Evolutionary conservation across 2,888 invertebrate species (phyloP).

Genomic region (Chalcosyrphus nemorum): DNA sequence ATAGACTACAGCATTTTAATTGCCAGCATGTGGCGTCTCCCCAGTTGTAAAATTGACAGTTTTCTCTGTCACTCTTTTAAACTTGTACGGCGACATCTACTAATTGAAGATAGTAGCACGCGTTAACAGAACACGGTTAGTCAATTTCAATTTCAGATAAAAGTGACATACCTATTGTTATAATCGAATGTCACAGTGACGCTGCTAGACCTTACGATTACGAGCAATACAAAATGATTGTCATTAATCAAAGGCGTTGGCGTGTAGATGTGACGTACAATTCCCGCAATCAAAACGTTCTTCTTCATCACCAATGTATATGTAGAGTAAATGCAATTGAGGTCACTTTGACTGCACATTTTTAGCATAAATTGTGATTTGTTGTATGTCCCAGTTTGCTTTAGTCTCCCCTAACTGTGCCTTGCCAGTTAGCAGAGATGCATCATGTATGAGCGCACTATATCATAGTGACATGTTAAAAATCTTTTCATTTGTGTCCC

Average conservation of each 20-base stretch:
- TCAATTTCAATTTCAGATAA: not conserved
- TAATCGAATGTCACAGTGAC: not conserved
- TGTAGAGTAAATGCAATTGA: conserved; percentile 19
- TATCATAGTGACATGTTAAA: conserved; percentile 28
- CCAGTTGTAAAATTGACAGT: not conserved
- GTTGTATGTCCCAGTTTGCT: conserved; percentile 17
- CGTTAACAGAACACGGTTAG: not conserved
- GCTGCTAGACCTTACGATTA: not conserved
- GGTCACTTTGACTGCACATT: conserved; percentile 34
- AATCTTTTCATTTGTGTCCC: not conserved
- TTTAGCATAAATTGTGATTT: conserved; percentile 43
- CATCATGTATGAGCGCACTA: conserved; percentile 17
- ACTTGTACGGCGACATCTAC: not conserved
- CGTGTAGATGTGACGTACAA: conserved; percentile 2
- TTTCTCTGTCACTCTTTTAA: not conserved
- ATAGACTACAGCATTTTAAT: not conserved
- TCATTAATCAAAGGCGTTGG: conserved; percentile 41
- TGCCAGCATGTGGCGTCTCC: not conserved
- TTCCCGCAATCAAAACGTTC: not conserved
- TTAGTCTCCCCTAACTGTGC: not conserved
- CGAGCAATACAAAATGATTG: conserved; percentile 6
- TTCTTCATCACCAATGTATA: not conserved
- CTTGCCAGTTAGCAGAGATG: not conserved
- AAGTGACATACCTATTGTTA: no score
- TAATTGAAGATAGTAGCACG: not conserved